Conservation (phyloP, 2,797 vertebrate genomes). For the Passerculus sandwichensis region DNA sequence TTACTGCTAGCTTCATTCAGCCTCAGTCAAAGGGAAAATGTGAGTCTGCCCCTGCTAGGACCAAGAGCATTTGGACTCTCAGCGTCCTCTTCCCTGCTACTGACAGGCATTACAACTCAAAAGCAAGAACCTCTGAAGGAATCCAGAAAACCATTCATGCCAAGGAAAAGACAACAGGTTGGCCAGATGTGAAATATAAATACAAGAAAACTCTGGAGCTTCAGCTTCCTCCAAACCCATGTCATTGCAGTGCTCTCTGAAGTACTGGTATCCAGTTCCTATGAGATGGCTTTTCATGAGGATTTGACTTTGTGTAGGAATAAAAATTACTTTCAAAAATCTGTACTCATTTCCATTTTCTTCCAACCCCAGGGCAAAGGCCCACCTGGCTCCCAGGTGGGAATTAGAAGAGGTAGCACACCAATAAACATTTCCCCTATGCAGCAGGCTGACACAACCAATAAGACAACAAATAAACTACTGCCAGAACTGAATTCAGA, state of each 20-base stretch:
- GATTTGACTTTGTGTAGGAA: background rate
- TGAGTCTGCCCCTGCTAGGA: background rate
- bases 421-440: background rate
- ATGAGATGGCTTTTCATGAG: background rate
- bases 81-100: background rate
- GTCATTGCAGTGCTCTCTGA: background rate
- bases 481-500: background rate
- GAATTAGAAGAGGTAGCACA: background rate
- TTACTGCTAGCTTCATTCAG: background rate
- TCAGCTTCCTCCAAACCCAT: background rate
- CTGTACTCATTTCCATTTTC: background rate
- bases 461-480: background rate
- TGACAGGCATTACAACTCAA: background rate
- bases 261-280: background rate
- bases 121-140: background rate
- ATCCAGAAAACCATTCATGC: background rate
- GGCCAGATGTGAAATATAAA: background rate
- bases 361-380: background rate
- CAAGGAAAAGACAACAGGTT: background rate
- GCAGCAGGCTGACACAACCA: background rate
- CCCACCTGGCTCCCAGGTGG: background rate
- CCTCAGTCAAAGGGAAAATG: background rate
- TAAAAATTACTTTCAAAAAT: background rate
- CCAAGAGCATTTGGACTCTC: background rate
- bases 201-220: background rate